Evolutionary conservation across 2,797 vertebrate genomes (phyloP), one percentile per base, ranked within the genome.

Genomic region (Philypnodon macrostomus): DNA sequence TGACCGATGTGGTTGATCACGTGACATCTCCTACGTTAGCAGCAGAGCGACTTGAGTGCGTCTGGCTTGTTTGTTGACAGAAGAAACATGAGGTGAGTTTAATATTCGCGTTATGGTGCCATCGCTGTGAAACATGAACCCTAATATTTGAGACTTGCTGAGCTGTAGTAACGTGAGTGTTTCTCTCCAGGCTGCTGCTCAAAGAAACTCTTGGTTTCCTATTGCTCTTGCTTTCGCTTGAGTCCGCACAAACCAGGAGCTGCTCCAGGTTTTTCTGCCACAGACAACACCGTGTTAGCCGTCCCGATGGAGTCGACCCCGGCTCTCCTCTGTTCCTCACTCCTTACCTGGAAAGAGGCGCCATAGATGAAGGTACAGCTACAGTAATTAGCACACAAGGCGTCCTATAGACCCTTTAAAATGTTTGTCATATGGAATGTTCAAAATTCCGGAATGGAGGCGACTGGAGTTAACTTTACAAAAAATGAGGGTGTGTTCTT

Each of bases 301-400:
- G 9, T 14, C 37, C 65, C 6, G n/a, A 6, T 9, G 78, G 62
- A 37, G 82, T 64, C 32, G 80, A 92, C 13, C 78, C 88, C 2
- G 92, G 90, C 4, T 52, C 85, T 3, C 92, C 93, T 0, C 89
- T 97, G 1, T 92, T 95, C 48, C 88, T 95, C 58, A 93, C 89
- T 0, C 89, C 91, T 1, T 93, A 92, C 35, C 77, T 93, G 62
- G 87, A 93, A 74, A 86, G 73, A 45, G 89, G 90, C 5, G 90
- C 67, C 35, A 73, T 85, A 40, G 81, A 75, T 12, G 87, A 94
- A 90, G 90, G 90, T 91, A 67, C 6, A 0, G 1, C n/a, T 29
- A 29, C n/a, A n/a, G n/a, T n/a, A n/a, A n/a, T n/a, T n/a, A n/a
- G n/a, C n/a, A n/a, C n/a, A n/a, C n/a, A n/a, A n/a, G n/a, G n/a